Percentiles rank a stretch among this genome's conserved stretches.
Conservation (phyloP, 2,113 vertebrate genomes). For the Hippocampus zosterae region DNA sequence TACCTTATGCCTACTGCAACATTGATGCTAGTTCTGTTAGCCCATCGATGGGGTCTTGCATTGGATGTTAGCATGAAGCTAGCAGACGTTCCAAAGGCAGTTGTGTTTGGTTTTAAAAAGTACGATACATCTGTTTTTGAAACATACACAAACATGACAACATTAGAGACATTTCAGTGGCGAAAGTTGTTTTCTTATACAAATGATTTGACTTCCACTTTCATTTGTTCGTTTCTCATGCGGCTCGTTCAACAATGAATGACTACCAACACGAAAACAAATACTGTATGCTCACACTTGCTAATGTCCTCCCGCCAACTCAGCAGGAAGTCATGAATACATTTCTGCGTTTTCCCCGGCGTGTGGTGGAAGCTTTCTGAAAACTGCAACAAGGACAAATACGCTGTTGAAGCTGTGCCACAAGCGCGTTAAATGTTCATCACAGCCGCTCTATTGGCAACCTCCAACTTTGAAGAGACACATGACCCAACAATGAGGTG, state of each 20-base stretch:
- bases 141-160: too few species aligned
- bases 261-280: constrained; percentile 4
- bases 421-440: constrained; percentile 61
- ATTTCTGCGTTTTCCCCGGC: constrained; percentile 32
- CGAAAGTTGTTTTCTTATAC: too few species aligned
- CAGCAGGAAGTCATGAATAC: constrained; percentile 48
- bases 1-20: too few species aligned
- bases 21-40: too few species aligned
- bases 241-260: neutral
- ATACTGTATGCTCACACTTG: constrained; percentile 15
- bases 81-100: too few species aligned
- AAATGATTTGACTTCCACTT: too few species aligned
- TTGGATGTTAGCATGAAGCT: too few species aligned
- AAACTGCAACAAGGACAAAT: constrained; percentile 48
- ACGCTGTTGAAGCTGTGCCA: constrained; percentile 45
- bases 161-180: too few species aligned
- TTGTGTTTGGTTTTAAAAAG: too few species aligned
- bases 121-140: too few species aligned
- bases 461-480: constrained; percentile 32
- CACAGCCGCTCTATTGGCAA: constrained; percentile 54
- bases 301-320: constrained; percentile 21
- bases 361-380: constrained; percentile 27
- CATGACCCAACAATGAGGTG: constrained; percentile 32
- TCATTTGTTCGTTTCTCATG: neutral
- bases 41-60: too few species aligned